phyloP scores from a whole-genome alignment of 2,888 invertebrate genomes.

The Epirrita christyi region DNA sequence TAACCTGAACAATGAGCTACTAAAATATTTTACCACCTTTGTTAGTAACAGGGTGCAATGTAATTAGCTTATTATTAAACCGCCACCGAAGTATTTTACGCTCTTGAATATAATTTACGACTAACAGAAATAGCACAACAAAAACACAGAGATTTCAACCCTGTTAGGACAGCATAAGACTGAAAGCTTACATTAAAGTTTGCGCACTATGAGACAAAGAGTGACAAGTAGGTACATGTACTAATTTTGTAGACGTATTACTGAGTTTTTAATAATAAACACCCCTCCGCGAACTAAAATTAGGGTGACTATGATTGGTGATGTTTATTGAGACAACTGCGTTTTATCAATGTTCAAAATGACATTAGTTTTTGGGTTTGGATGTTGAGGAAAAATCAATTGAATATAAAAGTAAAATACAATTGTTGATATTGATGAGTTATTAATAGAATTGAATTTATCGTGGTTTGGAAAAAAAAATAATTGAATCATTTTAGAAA shows the following conservation, averaged over 20 bases:
- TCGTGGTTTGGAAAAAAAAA: too few species aligned
- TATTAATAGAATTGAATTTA: too few species aligned
- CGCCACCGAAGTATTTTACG: conserved; percentile 64
- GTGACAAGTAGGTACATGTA: conserved; percentile 52
- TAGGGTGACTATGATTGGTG: conserved; percentile 36
- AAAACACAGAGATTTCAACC: conserved; percentile 11
- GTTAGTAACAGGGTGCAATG: conserved; percentile 34
- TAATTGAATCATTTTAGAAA: too few species aligned
- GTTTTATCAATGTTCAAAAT: not conserved
- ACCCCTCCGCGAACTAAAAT: conserved; percentile 42
- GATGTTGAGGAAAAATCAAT: too few species aligned
- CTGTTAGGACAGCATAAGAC: conserved; percentile 5
- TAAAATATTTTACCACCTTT: conserved; percentile 35
- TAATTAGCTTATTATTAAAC: conserved; percentile 66
- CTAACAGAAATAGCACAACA: conserved; percentile 57
- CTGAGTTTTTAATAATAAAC: conserved; percentile 63
- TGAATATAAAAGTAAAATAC: too few species aligned
- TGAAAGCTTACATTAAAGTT: conserved; percentile 5
- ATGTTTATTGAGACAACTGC: conserved; percentile 22
- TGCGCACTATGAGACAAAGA: conserved; percentile 48
- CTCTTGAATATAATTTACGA: conserved; percentile 66
- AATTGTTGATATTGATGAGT: too few species aligned
- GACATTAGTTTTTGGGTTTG: not conserved
- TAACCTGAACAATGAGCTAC: conserved; percentile 37
- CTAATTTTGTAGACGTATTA: conserved; percentile 69